Percentiles rank a stretch among this genome's conserved stretches.
phyloP scores from a whole-genome alignment of 2,113 vertebrate species.

The Chelonoidis abingdonii region DNA sequence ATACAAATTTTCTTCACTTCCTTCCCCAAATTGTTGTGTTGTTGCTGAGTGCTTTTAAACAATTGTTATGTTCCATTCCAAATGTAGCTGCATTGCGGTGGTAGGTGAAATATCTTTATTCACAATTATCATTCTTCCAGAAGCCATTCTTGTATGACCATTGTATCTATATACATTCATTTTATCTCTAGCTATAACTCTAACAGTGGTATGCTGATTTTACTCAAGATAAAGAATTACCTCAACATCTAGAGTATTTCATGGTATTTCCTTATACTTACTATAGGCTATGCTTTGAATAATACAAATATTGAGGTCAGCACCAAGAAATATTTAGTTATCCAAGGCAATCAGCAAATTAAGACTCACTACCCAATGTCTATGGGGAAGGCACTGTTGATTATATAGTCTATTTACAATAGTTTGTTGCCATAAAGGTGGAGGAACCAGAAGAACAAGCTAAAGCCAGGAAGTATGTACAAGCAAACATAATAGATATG shows the following conservation, averaged over 20 bases:
- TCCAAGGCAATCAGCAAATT: background rate
- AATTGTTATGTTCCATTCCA: background rate
- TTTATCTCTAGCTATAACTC: background rate
- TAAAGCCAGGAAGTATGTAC: fast-evolving
- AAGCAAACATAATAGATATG: background rate
- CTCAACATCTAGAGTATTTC: background rate
- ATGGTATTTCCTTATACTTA: background rate
- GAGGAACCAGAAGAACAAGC: background rate
- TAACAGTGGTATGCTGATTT: background rate
- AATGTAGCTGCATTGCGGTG: background rate
- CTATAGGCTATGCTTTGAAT: background rate
- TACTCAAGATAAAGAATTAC: background rate
- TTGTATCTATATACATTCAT: background rate
- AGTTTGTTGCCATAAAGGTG: background rate
- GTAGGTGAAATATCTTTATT: background rate
- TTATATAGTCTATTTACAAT: fast-evolving
- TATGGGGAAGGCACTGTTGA: background rate
- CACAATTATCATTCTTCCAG: background rate
- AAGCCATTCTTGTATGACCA: background rate
- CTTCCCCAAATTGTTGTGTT: background rate
- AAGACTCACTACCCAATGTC: fast-evolving
- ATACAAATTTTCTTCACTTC: background rate
- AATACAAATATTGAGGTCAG: background rate
- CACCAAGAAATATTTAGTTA: background rate
- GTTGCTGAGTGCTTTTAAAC: background rate